Conservation (phyloP, 1,140 invertebrate species). For the Rhagoletis zephyria region DNA sequence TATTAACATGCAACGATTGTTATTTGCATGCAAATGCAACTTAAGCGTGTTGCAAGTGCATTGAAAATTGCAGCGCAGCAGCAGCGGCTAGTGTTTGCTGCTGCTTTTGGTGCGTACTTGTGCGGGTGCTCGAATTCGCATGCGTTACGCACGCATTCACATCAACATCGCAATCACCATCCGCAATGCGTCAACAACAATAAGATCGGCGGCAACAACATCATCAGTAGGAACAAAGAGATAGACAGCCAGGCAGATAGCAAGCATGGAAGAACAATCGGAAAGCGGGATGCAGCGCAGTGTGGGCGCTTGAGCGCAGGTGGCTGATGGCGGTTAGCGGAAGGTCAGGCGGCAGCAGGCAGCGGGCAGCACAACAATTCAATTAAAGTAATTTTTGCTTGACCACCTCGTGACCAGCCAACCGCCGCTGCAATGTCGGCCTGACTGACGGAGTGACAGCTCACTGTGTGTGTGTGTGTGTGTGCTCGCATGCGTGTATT, state of each 20-base stretch:
- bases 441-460: constrained; percentile 5
- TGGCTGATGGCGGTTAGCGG: not conserved
- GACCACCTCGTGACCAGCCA: constrained; percentile 12
- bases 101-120: not conserved
- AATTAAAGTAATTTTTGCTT: constrained; percentile 52
- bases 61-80: not conserved
- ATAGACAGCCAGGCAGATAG: not conserved
- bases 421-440: constrained; percentile 13
- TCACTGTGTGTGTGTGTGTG: not conserved
- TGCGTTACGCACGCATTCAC: constrained; percentile 35
- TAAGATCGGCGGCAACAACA: constrained; percentile 30
- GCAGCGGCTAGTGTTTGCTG: not conserved
- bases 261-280: not conserved
- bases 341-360: not conserved
- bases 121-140: not conserved
- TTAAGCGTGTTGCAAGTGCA: constrained; percentile 24
- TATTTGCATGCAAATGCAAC: constrained; percentile 49
- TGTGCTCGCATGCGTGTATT: not conserved
- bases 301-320: not conserved
- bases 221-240: not conserved
- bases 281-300: not conserved
- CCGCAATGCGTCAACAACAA: not conserved
- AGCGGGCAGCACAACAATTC: constrained; percentile 9
- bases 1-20: not conserved
- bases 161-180: not conserved